Percentiles rank a stretch among this genome's conserved stretches.
These are phyloP conservation scores for Pediacus dermestoides DNA, from an alignment of 2,888 invertebrate species.

Conservation along the genomic window DNA sequence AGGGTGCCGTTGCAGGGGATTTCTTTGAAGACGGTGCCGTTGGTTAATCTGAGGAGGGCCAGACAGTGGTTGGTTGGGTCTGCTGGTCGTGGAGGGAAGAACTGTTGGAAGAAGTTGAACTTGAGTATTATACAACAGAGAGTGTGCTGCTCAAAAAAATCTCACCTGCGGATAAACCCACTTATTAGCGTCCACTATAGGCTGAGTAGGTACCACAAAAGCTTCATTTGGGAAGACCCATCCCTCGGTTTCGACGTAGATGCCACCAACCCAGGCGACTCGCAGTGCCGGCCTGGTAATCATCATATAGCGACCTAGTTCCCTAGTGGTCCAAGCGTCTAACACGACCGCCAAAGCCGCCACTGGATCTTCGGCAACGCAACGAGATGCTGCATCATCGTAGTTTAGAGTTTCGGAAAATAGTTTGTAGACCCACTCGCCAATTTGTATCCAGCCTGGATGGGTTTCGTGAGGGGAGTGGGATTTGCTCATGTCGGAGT, in stretches of 20 bases:
- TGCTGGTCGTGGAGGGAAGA: neutral
- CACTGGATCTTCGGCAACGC: neutral
- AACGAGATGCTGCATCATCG: neutral
- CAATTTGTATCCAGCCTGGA: neutral
- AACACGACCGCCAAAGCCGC: neutral
- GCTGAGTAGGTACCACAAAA: neutral
- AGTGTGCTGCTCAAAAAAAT: too few species aligned
- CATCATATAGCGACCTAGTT: neutral
- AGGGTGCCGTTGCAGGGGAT: neutral
- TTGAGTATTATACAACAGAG: too few species aligned
- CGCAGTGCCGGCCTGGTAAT: neutral
- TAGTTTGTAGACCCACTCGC: neutral
- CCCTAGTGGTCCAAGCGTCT: neutral
- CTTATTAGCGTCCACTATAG: neutral
- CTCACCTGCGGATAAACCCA: slow-evolving; percentile 1
- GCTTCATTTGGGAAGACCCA: slow-evolving; percentile 2
- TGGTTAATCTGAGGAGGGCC: neutral
- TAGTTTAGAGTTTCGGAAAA: neutral
- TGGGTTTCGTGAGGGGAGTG: neutral
- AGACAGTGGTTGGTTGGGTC: neutral
- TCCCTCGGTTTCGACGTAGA: neutral
- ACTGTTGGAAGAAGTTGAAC: too few species aligned
- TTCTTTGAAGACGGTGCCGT: slow-evolving; percentile 1
- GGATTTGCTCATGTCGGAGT: too few species aligned
- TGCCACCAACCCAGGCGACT: slow-evolving; percentile 2